phyloP scores from a whole-genome alignment of 2,113 vertebrate genomes.

The Petroica traversi region DNA sequence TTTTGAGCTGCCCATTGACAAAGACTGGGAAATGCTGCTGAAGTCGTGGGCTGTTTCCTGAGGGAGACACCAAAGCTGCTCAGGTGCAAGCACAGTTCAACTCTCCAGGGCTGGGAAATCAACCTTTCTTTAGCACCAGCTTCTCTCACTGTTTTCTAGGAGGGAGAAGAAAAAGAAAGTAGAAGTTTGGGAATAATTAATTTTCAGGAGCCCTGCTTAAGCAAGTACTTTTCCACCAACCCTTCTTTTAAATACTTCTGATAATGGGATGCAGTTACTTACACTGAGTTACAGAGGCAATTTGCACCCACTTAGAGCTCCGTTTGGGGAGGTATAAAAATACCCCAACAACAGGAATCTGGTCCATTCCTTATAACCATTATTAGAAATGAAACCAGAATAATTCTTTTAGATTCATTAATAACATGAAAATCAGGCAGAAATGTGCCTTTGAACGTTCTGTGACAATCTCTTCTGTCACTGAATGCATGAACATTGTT shows the following conservation, averaged over 20 bases:
- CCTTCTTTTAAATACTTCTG: not conserved
- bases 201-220: not conserved
- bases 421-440: not conserved
- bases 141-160: not conserved
- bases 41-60: not conserved
- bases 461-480: not conserved
- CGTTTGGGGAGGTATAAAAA: conserved; percentile 30
- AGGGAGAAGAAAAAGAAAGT: not conserved
- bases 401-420: not conserved
- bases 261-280: not conserved
- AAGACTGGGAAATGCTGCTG: not conserved
- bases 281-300: not conserved
- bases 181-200: not conserved
- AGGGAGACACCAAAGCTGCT: not conserved
- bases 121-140: not conserved
- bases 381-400: not conserved
- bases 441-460: not conserved
- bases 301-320: conserved; percentile 27
- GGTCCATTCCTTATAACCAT: not conserved
- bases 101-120: not conserved
- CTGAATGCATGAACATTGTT: not conserved
- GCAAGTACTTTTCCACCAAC: not conserved
- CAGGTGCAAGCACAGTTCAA: not conserved
- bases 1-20: not conserved
- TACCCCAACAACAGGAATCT: not conserved